Evolutionary conservation across 2,888 invertebrate genomes (phyloP).

Genomic region (Drosophila tanythrix): DNA sequence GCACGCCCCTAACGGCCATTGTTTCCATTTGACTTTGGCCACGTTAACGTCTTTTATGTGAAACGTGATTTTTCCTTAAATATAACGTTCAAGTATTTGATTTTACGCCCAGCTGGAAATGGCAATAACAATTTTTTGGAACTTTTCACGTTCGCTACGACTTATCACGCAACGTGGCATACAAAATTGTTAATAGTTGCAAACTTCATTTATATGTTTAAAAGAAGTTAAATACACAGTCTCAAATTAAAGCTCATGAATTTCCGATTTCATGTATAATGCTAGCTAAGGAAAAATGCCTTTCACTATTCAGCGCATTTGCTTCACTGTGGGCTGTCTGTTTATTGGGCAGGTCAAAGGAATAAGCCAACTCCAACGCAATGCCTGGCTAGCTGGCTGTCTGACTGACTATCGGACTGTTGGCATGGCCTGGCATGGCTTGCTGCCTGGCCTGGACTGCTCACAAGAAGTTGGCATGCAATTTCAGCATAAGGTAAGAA

Average conservation of each 20-base stretch:
- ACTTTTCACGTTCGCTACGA: conserved; percentile 6
- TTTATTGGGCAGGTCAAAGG: conserved; percentile 37
- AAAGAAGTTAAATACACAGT: neutral
- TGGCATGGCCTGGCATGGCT: neutral
- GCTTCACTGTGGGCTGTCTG: conserved; percentile 30
- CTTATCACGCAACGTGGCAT: conserved; percentile 37
- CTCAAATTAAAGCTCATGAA: neutral
- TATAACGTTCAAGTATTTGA: conserved; percentile 58
- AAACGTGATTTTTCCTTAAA: conserved; percentile 78
- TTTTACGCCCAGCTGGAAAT: conserved; percentile 38
- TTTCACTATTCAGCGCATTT: neutral
- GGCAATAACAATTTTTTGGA: conserved; percentile 42
- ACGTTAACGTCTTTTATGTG: conserved; percentile 76
- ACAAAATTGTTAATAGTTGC: neutral
- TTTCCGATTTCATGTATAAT: neutral
- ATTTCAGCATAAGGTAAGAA: conserved; percentile 46
- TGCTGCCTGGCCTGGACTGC: conserved; percentile 6
- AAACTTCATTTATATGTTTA: neutral
- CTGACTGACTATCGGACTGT: conserved; percentile 6
- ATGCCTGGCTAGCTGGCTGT: conserved; percentile 12
- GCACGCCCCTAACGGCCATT: conserved; percentile 49
- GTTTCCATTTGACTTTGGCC: conserved; percentile 68
- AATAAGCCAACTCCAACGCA: conserved; percentile 29
- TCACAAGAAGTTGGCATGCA: conserved; percentile 66
- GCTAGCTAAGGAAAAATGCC: neutral